Percentiles rank a stretch among this genome's conserved stretches.
Conservation (phyloP, 2,888 invertebrate genomes). For the Plagodis dolabraria region DNA sequence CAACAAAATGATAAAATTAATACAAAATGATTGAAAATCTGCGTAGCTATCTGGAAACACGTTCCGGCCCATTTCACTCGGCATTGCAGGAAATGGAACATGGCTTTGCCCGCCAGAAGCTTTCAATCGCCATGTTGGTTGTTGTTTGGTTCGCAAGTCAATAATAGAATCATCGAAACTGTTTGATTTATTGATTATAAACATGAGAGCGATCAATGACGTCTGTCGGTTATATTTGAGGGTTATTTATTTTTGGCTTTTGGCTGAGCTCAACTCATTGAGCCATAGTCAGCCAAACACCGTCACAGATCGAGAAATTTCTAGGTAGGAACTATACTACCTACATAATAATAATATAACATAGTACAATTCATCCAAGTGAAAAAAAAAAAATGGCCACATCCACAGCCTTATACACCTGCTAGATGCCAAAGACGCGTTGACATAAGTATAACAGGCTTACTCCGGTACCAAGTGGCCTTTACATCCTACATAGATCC, state of each 20-base stretch:
- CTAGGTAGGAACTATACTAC: too few species aligned
- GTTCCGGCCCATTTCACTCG: conserved; percentile 72
- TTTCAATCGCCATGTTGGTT: conserved; percentile 67
- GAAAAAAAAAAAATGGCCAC: too few species aligned
- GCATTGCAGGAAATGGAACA: conserved; percentile 67
- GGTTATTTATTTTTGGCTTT: conserved; percentile 24
- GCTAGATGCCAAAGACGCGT: too few species aligned
- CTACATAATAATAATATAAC: too few species aligned
- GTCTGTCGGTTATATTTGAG: conserved; percentile 38
- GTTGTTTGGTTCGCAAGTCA: conserved; percentile 71
- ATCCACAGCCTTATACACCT: too few species aligned
- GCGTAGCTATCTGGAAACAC: conserved; percentile 31
- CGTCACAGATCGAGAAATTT: too few species aligned
- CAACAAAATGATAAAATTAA: too few species aligned
- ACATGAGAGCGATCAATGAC: conserved; percentile 53
- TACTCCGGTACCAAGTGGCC: too few species aligned
- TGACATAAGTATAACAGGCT: too few species aligned
- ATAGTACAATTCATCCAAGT: too few species aligned
- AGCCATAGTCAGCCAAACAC: not conserved
- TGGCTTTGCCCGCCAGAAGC: conserved; percentile 47
- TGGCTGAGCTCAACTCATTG: not conserved
- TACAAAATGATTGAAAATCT: too few species aligned
- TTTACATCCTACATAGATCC: too few species aligned
- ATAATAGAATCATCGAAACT: conserved; percentile 75
- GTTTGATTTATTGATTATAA: conserved; percentile 64